A percentile compares a stretch with the other conserved stretches of the same genome.
Conservation (phyloP, 1,140 invertebrate species). For the Lamellibrachia luymesi region DNA sequence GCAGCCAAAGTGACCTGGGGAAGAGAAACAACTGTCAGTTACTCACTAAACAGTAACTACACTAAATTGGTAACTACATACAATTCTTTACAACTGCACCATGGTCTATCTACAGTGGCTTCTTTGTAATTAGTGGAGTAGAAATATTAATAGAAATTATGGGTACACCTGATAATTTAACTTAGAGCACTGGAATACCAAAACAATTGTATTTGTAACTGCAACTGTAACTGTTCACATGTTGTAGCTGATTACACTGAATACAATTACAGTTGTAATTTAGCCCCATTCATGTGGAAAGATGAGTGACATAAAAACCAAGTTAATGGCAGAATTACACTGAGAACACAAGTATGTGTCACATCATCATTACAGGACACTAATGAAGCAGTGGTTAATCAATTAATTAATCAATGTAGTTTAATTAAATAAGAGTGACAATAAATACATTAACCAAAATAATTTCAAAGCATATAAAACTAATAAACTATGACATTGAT, state of each 20-base stretch:
- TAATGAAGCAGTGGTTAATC: no score
- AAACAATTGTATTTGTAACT: neutral
- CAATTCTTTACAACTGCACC: neutral
- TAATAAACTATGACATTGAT: no score
- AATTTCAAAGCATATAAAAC: no score
- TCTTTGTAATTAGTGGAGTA: neutral
- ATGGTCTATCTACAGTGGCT: neutral
- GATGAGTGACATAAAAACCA: no score
- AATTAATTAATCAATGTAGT: no score
- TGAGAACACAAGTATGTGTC: no score
- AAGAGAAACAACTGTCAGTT: neutral
- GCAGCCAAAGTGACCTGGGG: conserved; percentile 46
- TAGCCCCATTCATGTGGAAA: neutral
- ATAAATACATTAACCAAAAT: neutral
- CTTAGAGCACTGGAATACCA: neutral
- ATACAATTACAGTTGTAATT: neutral
- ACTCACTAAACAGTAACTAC: neutral
- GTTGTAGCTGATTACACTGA: neutral
- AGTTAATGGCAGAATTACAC: no score
- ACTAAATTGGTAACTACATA: neutral
- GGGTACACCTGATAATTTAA: neutral
- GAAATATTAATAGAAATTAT: neutral
- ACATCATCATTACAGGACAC: no score
- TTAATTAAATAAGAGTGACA: neutral
- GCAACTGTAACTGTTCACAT: neutral